phyloP scores from a whole-genome alignment of 37 sponge, comb jelly and placozoan species.

The Ianthella basta region DNA sequence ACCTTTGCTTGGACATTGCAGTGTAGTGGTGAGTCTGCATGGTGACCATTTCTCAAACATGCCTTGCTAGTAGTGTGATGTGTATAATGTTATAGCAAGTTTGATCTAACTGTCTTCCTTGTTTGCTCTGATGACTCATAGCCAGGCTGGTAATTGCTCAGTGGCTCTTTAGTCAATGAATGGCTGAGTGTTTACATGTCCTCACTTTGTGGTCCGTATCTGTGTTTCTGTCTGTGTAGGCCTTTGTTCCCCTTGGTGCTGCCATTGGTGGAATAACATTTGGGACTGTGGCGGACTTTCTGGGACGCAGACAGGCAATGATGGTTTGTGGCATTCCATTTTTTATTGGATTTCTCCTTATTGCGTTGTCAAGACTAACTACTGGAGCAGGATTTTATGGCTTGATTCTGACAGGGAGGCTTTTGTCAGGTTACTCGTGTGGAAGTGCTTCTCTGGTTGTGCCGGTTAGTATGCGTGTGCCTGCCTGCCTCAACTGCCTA shows the following conservation, averaged over 20 bases:
- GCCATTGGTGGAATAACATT: constrained; percentile 25
- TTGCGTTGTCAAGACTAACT: constrained; percentile 3
- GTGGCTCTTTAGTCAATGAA: too few relatives aligned
- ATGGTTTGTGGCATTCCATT: constrained; percentile 20
- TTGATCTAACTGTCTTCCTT: too few relatives aligned
- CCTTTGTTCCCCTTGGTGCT: constrained; percentile 13
- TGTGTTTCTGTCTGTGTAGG: not conserved
- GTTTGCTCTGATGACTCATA: too few relatives aligned
- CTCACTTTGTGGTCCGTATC: too few relatives aligned
- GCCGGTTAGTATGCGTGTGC: constrained; percentile 37
- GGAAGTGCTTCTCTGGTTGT: constrained; percentile 43
- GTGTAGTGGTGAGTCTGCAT: too few relatives aligned
- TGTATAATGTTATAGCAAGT: too few relatives aligned
- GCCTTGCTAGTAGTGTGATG: too few relatives aligned
- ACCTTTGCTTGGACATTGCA: too few relatives aligned
- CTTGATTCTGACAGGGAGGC: constrained; percentile 38
- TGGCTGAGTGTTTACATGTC: too few relatives aligned
- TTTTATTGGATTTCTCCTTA: constrained; percentile 6
- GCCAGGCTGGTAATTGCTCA: too few relatives aligned
- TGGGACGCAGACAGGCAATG: constrained; percentile 7
- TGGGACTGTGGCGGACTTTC: constrained; percentile 11
- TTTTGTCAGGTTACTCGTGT: constrained; percentile 29
- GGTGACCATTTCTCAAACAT: too few relatives aligned
- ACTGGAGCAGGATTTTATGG: not conserved
- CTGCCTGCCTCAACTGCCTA: not conserved